Percentiles rank a stretch among this genome's conserved stretches.
Conservation (phyloP, 2,797 vertebrate species). For the Neomorphus geoffroyi region DNA sequence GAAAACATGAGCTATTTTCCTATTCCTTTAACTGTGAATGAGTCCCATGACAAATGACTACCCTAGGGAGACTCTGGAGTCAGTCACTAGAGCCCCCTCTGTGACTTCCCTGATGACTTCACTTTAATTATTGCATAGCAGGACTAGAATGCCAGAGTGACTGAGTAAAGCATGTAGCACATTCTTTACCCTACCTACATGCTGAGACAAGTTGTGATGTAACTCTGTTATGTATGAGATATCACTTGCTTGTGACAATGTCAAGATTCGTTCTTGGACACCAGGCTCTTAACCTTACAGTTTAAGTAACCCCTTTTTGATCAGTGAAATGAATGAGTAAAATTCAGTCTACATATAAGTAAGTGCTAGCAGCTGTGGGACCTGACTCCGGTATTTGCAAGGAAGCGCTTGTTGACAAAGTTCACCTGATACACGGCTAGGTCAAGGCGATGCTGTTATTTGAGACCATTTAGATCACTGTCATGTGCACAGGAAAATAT, state of each 20-base stretch:
- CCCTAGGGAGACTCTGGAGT: not conserved
- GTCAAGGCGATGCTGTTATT: not conserved
- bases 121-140: not conserved
- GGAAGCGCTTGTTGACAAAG: not conserved
- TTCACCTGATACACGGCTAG: not conserved
- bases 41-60: not conserved
- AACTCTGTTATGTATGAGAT: not conserved
- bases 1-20: not conserved
- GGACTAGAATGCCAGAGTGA: not conserved
- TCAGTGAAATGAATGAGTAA: not conserved
- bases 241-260: not conserved
- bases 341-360: not conserved
- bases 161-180: not conserved
- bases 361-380: accelerated
- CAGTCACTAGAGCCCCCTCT: not conserved
- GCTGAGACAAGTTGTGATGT: not conserved
- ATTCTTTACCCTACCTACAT: not conserved
- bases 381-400: not conserved
- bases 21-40: not conserved
- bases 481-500: not conserved
- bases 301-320: not conserved
- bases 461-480: not conserved
- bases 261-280: not conserved
- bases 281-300: not conserved
- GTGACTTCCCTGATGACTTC: not conserved